Evolutionary conservation across 2,888 invertebrate species (phyloP).

Genomic region (Ectobius pallidus): DNA sequence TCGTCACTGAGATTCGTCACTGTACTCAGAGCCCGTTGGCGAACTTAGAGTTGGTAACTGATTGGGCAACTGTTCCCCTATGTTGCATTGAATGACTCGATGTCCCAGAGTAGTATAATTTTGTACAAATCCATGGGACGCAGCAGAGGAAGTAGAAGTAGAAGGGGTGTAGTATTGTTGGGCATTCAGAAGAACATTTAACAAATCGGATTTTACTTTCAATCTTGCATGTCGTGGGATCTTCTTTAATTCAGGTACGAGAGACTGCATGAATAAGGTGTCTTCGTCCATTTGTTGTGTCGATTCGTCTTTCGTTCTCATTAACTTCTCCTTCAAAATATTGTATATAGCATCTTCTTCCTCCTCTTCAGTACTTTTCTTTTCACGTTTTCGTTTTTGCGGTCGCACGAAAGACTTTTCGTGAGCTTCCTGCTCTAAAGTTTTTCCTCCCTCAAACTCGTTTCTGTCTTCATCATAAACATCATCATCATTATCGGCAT

Average conservation of each 20-base stretch:
- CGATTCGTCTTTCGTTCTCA: background rate
- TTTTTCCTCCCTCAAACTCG: background rate
- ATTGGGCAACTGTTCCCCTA: background rate
- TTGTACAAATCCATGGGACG: background rate
- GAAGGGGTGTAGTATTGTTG: constrained; percentile 14
- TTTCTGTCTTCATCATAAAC: too few relatives aligned
- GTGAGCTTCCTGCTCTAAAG: background rate
- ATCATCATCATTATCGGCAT: too few relatives aligned
- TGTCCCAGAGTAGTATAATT: background rate
- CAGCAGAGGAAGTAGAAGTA: background rate
- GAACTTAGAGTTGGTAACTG: background rate
- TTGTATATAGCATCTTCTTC: background rate
- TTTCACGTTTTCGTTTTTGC: background rate
- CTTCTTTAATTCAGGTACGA: background rate
- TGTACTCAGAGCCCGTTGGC: constrained; percentile 7
- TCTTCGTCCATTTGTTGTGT: background rate
- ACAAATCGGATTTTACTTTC: constrained; percentile 14
- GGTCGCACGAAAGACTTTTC: background rate
- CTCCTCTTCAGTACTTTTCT: background rate
- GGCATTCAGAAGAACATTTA: background rate
- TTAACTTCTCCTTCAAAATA: background rate
- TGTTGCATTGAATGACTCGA: background rate
- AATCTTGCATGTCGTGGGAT: background rate
- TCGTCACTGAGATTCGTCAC: constrained; percentile 19
- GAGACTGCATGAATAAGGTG: background rate